Conservation (phyloP, 2,113 vertebrate genomes). For the Amblyornis subalaris region DNA sequence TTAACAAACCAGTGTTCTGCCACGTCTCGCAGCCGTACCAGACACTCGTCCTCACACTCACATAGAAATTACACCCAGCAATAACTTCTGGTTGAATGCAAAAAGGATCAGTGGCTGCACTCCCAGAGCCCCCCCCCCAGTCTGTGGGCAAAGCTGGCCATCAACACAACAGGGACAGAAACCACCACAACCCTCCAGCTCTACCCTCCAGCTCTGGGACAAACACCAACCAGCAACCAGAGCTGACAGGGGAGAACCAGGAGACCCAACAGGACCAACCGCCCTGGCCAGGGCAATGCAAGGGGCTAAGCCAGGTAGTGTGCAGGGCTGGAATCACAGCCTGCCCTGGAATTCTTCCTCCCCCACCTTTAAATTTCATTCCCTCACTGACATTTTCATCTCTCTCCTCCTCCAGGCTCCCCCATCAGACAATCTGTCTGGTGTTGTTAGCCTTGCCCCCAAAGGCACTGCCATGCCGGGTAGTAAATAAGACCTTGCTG, state of each 20-base stretch:
- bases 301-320: accelerated
- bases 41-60: not conserved
- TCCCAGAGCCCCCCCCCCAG: not conserved
- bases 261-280: not conserved
- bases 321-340: not conserved
- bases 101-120: not conserved
- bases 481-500: conserved; percentile 56
- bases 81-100: not conserved
- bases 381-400: conserved; percentile 14
- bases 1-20: not conserved
- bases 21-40: accelerated
- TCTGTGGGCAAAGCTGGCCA: not conserved
- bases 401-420: not conserved
- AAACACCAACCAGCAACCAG: not conserved
- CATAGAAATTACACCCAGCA: not conserved
- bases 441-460: conserved; percentile 45
- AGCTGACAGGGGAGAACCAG: not conserved
- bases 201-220: not conserved
- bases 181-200: not conserved
- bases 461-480: not conserved
- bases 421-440: conserved; percentile 33
- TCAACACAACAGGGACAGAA: not conserved
- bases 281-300: not conserved
- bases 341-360: conserved; percentile 1
- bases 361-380: conserved; percentile 33